Evolutionary conservation across 2,888 invertebrate species (phyloP), one percentile per base, ranked within the genome.

Genomic region (Xylophagus ater): DNA sequence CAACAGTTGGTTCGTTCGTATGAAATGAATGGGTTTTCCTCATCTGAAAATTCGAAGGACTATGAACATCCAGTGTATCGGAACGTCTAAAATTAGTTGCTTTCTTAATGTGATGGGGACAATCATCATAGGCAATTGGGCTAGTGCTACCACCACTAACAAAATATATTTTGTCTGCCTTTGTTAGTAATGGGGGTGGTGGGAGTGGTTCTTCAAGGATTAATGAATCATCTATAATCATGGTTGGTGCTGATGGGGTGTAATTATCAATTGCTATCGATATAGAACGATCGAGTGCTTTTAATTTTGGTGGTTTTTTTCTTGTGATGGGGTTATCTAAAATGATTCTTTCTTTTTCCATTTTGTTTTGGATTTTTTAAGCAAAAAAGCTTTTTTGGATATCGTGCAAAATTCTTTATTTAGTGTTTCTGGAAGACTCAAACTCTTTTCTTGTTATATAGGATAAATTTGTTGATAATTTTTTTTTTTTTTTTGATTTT

Each of bases 1-100:
- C 61, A 53, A 60, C 51, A 40, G 58, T 52, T 42, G 56, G 53
- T 43, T 64, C 65, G 49, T 64, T 62, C 17, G 62, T 57, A 51
- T 65, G 65, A 52, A 66, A 65, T 42, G 65, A 66, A 47, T 64
- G 62, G 47, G 66, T 64, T 50, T 65, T 65, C 51, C 65, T 58
- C 55, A 65, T 59, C 57, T 62, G 60, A 54, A 62, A 63, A 55
- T 55, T 57, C 53, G 61, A 58, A 55, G 59, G 56, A 49, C 61
- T 59, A 55, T 62, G 61, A 49, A 62, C 60, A 54, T 65, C 62
- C 54, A 65, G 57, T 42, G 65, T 65, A 51, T 66, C 65, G 40
- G 65, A 63, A 44, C 65, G 61, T 43, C 65, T 59, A 47, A 65
- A 62, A 34, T 59, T 51, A 37, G 58, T 55, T n/a, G n/a, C n/a